phyloP scores from a whole-genome alignment of 64 coral and sea anemone species.

The Anthopleura sola region DNA sequence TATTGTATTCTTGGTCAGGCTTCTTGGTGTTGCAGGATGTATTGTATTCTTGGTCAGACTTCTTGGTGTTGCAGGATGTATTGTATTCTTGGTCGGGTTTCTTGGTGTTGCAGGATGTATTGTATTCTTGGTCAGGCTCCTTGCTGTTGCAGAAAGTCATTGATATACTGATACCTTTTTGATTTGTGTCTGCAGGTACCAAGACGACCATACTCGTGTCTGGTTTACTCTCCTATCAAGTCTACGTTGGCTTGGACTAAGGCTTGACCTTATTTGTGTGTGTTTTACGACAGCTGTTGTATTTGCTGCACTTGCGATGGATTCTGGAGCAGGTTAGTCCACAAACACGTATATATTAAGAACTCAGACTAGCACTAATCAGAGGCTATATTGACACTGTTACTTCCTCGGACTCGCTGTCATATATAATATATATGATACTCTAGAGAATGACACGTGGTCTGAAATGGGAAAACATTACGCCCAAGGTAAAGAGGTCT shows the following conservation, averaged over 20 bases:
- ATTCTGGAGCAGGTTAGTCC: conserved; percentile 35
- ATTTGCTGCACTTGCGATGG: conserved; percentile 1
- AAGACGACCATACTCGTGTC: conserved; percentile 34
- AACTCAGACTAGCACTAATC: too few relatives aligned
- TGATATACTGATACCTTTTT: too few relatives aligned
- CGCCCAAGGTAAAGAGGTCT: too few relatives aligned
- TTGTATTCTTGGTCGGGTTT: not conserved
- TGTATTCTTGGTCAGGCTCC: not conserved
- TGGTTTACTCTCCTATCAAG: conserved; percentile 27
- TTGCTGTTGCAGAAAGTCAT: too few relatives aligned
- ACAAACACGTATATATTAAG: not conserved
- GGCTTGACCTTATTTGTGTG: conserved; percentile 32
- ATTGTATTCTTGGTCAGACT: too few relatives aligned
- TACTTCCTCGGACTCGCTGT: not conserved
- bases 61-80: not conserved
- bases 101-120: not conserved
- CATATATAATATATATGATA: too few relatives aligned
- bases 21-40: too few relatives aligned
- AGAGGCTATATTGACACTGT: not conserved
- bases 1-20: too few relatives aligned
- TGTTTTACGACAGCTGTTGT: conserved; percentile 24
- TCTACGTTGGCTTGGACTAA: conserved; percentile 28
- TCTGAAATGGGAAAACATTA: too few relatives aligned
- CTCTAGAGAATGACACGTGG: too few relatives aligned
- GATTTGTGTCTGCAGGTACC: conserved; percentile 3